Base-by-base conservation (phyloP, 2,113 vertebrate species). In the Cinclus cinclus region DNA sequence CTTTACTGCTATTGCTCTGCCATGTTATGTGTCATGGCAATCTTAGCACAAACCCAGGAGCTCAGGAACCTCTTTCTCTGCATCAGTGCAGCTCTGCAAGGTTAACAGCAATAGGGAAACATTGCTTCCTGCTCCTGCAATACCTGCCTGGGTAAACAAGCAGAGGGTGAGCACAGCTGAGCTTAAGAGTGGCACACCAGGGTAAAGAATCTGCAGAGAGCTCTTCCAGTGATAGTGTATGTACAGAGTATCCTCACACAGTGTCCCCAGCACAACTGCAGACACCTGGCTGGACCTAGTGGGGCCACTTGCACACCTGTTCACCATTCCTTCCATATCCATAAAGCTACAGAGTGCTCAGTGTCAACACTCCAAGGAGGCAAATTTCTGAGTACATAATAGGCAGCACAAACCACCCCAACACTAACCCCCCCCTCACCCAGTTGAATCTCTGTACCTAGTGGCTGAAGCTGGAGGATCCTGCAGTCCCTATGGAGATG, bases 301-400 rank as follows among this genome's bases (percentile, higher is more conserved):
- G 62, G 27, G 44, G 37, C 37, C 42, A 44, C 21, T 58, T 64
- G 55, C 37, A 83, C 7, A 56, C 16, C 9, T 23, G 19, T 10
- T 50, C 44, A 55, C 19, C 10, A 33, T 47, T 86, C 44, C 64
- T 25, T 4, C 5, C 17, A 33, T 67, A 46, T 41, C 30, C 69
- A 37, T 33, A 83, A 75, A 69, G 68, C 28, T 73, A 47, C 25
- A 31, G 56, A 55, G 50, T 24, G 30, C 13, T 52, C 49, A 82
- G 24, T 47, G 30, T 50, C 64, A 83, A 33, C 33, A 55, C 9
- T 42, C 7, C 7, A n/a, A 46, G n/a, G 13, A 87, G 31, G 12
- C 0, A 0, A 49, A 58, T 87, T 78, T 75, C 37, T 82, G 15
- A 22, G 19, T n/a, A 28, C 1, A 0, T 25, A 46, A 74, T 0